phyloP scores from a whole-genome alignment of 2,888 invertebrate species.

The Eristalinus sepulchralis region DNA sequence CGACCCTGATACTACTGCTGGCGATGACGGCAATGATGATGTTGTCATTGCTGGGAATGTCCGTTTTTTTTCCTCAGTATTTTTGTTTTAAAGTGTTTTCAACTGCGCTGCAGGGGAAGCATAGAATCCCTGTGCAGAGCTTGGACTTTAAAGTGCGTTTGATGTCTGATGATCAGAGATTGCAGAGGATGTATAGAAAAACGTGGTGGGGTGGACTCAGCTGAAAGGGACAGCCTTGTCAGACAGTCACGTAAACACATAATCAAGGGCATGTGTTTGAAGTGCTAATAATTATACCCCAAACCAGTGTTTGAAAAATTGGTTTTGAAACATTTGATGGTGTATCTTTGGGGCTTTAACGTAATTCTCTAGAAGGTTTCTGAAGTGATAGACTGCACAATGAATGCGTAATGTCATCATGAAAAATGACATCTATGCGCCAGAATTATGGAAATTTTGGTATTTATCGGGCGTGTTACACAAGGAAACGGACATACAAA shows the following conservation, averaged over 20 bases:
- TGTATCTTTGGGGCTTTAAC: not conserved
- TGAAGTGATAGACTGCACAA: no score
- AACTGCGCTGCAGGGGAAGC: not conserved
- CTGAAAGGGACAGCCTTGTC: not conserved
- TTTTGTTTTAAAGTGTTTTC: constrained; percentile 12
- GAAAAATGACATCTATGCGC: no score
- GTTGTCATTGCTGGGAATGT: constrained; percentile 36
- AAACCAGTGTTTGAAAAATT: not conserved
- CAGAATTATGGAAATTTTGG: no score
- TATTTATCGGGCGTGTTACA: no score
- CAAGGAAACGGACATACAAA: no score
- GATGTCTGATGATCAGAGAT: not conserved
- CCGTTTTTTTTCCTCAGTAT: not conserved
- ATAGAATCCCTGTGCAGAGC: not conserved
- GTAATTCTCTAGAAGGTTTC: no score
- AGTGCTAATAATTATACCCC: not conserved
- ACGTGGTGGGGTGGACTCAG: not conserved
- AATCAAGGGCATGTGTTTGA: not conserved
- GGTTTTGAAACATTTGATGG: not conserved
- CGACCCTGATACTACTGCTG: constrained; percentile 26
- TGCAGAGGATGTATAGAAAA: not conserved
- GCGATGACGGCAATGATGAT: constrained; percentile 53
- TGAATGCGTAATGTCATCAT: no score
- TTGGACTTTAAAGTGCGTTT: not conserved
- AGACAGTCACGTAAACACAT: not conserved